Evolutionary conservation across 2,888 invertebrate genomes (phyloP).

Genomic region (Rhagophthalmus giganteus): DNA sequence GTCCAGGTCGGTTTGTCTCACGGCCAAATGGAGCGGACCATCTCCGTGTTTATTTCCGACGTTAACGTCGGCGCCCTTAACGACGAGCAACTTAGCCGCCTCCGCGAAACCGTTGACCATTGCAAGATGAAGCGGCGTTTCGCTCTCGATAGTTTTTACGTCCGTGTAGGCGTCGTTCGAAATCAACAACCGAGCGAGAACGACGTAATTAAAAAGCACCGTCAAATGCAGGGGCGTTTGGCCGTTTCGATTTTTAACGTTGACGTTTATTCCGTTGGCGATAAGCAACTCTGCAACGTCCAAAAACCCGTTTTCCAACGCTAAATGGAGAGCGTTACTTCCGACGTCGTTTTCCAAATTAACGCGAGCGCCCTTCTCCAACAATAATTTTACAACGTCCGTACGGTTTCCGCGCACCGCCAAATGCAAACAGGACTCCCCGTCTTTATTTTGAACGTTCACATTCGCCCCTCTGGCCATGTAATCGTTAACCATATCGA

Average conservation of each 20-base stretch:
- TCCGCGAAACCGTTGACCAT: background rate
- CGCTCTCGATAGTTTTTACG: too few relatives aligned
- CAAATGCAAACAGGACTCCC: conserved; percentile 4
- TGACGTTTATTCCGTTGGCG: background rate
- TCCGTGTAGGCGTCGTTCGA: too few relatives aligned
- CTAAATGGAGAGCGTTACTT: background rate
- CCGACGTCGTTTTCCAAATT: background rate
- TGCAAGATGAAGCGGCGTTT: conserved; percentile 2
- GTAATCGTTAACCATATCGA: background rate
- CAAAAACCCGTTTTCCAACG: background rate
- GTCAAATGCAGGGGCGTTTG: background rate
- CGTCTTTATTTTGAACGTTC: background rate
- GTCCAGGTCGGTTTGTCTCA: background rate
- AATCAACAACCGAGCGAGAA: too few relatives aligned
- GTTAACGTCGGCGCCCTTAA: conserved; percentile 1
- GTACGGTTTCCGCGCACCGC: conserved; percentile 8
- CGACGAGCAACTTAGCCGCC: background rate
- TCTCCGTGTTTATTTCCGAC: background rate
- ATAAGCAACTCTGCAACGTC: background rate
- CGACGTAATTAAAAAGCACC: too few relatives aligned
- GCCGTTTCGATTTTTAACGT: background rate
- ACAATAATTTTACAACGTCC: background rate
- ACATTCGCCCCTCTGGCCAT: background rate
- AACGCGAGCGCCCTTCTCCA: background rate
- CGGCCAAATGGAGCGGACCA: conserved; percentile 2